Evolutionary conservation across 2,888 invertebrate species (phyloP).

Genomic region (Dioctria linearis): DNA sequence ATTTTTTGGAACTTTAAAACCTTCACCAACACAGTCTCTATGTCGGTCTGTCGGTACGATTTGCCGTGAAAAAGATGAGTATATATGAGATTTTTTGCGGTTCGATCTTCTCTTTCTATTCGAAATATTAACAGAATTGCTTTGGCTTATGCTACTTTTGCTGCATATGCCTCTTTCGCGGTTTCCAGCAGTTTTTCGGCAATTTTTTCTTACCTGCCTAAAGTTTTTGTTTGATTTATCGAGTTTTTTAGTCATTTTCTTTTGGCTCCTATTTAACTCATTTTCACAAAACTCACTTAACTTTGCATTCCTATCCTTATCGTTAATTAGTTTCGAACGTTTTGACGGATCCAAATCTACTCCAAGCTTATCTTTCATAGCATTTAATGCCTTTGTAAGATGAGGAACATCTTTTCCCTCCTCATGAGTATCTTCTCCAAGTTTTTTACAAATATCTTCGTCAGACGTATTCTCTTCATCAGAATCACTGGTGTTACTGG

Average conservation of each 20-base stretch:
- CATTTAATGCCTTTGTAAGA: constrained; percentile 16
- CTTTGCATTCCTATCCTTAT: constrained; percentile 24
- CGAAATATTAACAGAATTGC: too few species aligned
- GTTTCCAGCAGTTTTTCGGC: too few species aligned
- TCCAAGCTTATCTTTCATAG: constrained; percentile 2
- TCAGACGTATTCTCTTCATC: background rate
- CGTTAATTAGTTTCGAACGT: constrained; percentile 4
- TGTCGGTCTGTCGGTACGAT: constrained; percentile 72
- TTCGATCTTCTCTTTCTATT: background rate
- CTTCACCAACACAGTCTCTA: constrained; percentile 73
- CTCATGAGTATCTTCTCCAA: background rate
- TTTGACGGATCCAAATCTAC: constrained; percentile 4
- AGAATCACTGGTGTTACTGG: background rate
- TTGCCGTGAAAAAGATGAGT: constrained; percentile 50
- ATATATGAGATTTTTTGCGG: background rate
- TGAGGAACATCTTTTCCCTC: background rate
- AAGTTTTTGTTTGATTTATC: background rate
- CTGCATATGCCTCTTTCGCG: too few species aligned
- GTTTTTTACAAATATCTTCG: background rate
- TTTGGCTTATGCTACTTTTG: too few species aligned
- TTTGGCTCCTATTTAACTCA: constrained; percentile 6
- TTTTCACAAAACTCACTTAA: constrained; percentile 3
- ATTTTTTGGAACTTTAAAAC: constrained; percentile 74
- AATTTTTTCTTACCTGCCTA: too few species aligned
- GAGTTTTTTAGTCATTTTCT: background rate